Base-by-base conservation (phyloP, 2,113 vertebrate genomes). In the Garra rufa region DNA sequence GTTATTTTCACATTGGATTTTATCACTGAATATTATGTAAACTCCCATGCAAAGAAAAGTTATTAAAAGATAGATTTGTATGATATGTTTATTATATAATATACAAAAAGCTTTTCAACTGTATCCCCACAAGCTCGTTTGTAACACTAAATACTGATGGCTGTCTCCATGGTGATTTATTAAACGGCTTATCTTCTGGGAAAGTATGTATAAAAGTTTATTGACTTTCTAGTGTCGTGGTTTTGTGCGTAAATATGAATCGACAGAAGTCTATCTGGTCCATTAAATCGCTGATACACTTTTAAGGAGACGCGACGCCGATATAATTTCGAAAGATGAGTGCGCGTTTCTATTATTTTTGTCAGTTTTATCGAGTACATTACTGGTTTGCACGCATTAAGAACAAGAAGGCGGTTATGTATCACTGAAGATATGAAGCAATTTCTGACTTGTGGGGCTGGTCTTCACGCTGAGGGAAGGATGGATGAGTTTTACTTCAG, bases 321-420 rank as follows among this genome's bases (percentile, higher is more conserved):
- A 43, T 24, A 4, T 26, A 21, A n/a, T 1, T 15, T 73, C 11
- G 10, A 14, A 14, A 24, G 21, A 44, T 15, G 41, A 26, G n/a
- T 11, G 38, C 1, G 38, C 15, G 15, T 24, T 2, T 14, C 21
- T 67, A 17, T 41, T 21, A 21, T 34, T 69, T 67, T 5, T n/a
- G 34, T n/a, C 19, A n/a, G 17, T 41, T 69, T 2, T 61, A 13
- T 61, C 10, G 11, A 28, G 21, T 38, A 14, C n/a, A 1, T n/a
- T 71, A 44, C 6, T 21, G 69, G 21, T 44, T 70, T 70, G 3
- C 67, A 43, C 19, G 24, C 24, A 8, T 50, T 30, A 50, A 75
- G 14, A 24, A 50, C 8, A 28, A 76, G 74, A 76, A 76, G 28
- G 74, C 74, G 48, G 28, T 73, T 14, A 24, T 70, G 19, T 71